phyloP scores from a whole-genome alignment of 2,113 vertebrate species.

The Lophura nycthemera region DNA sequence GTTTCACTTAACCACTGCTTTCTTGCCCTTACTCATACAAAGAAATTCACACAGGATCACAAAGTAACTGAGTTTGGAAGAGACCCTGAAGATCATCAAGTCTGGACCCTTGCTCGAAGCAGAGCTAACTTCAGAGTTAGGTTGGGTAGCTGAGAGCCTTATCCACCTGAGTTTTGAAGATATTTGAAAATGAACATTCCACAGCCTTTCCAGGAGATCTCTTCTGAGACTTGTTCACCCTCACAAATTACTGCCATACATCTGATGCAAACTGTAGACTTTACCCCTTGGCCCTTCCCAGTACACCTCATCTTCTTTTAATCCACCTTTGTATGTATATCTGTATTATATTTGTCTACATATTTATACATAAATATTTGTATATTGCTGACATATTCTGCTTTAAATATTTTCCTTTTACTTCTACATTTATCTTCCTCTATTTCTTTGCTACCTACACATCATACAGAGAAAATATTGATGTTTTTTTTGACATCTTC shows the following conservation, averaged over 20 bases:
- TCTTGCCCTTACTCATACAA: not conserved
- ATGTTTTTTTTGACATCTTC: rapidly evolving
- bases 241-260: not conserved
- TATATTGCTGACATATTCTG: not conserved
- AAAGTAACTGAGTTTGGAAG: not conserved
- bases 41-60: not conserved
- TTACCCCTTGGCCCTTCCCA: not conserved
- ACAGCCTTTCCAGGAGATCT: not conserved
- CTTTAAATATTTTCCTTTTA: not conserved
- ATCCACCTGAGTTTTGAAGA: not conserved
- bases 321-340: not conserved
- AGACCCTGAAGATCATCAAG: not conserved
- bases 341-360: not conserved
- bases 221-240: not conserved
- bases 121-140: not conserved
- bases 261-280: not conserved
- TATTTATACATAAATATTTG: not conserved
- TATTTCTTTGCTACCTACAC: not conserved
- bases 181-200: not conserved
- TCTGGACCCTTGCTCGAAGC: not conserved
- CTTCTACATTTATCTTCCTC: not conserved
- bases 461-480: not conserved
- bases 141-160: not conserved
- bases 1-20: not conserved
- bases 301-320: not conserved